Base-by-base conservation (phyloP, 2,888 invertebrate species). In the Agrypnus murinus region DNA sequence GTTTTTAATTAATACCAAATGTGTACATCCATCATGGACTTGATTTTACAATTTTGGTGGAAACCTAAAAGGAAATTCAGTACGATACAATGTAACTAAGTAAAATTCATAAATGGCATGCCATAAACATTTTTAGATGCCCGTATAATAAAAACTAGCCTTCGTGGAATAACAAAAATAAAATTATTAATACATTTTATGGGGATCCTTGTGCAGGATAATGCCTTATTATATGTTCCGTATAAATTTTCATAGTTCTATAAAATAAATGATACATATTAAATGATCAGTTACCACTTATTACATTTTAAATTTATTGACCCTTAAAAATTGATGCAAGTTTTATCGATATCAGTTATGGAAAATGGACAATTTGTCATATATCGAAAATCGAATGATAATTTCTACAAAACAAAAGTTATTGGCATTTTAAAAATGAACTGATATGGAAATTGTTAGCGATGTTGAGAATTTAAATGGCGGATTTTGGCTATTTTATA, bases 111-210 rank as follows among this genome's bases (percentile, higher is more conserved):
- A 50, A 50, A n/a, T n/a, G n/a, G n/a, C n/a, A 32, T 32, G 50
- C 36, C 40, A 34, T 63, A 46, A 63, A 62, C 32, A 17, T 63
- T 48, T 36, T 6, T 50, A 38, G 36, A 14, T 12, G 38, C 15
- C n/a, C 59, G 19, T 59, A 59, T 46, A n/a, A n/a, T n/a, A n/a
- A 32, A 62, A 62, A 48, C 34, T 12, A 36, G 36, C 53, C 17
- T 50, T 57, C 34, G 34, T 32, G 32, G 31, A 65, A 65, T 57
- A 65, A 43, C 31, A 55, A 19, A 50, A 40, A 64, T 55, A 64
- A n/a, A n/a, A n/a, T n/a, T n/a, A 64, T 64, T 64, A 64, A 64
- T 55, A 36, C 14, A 48, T 40, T 64, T 65, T 65, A 65, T 38
- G 43, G 15, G 31, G 17, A 55, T 43, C 57, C 43, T 43, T 53